Percentiles rank a stretch among this genome's conserved stretches.
Evolutionary conservation across 2,888 invertebrate species (phyloP).

Genomic region (Dascillus cervinus): DNA sequence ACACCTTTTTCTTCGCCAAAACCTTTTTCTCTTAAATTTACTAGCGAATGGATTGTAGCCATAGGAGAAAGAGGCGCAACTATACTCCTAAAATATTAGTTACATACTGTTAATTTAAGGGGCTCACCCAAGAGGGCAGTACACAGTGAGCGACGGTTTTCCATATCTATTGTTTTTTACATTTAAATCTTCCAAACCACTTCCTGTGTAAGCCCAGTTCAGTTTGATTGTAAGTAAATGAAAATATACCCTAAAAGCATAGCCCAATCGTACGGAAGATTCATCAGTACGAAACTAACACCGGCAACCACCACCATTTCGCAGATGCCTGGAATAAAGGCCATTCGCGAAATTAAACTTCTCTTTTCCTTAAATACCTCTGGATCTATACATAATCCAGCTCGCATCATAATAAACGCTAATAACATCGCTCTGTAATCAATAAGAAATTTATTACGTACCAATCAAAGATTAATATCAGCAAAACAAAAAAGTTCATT

Average conservation of each 20-base stretch:
- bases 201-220: no score
- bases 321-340: slow-evolving; percentile 1
- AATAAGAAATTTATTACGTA: no score
- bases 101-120: no score
- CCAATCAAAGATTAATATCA: no score
- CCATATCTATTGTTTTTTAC: no score
- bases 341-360: slow-evolving; percentile 1
- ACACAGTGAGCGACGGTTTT: no score
- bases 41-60: slow-evolving; percentile 1
- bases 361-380: background rate
- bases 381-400: background rate
- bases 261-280: background rate
- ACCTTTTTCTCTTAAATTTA: background rate
- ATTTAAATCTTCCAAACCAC: no score
- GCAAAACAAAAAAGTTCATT: no score
- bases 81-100: background rate
- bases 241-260: slow-evolving; percentile 2
- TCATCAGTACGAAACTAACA: background rate
- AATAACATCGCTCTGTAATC: background rate
- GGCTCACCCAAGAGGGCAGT: no score
- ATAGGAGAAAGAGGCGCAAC: slow-evolving; percentile 1
- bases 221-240: no score
- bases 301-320: slow-evolving; percentile 1
- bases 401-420: background rate
- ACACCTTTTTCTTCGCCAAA: slow-evolving; percentile 2